Evolutionary conservation across 2,113 vertebrate species (phyloP).

Genomic region (Mesembrinibis cayennensis): DNA sequence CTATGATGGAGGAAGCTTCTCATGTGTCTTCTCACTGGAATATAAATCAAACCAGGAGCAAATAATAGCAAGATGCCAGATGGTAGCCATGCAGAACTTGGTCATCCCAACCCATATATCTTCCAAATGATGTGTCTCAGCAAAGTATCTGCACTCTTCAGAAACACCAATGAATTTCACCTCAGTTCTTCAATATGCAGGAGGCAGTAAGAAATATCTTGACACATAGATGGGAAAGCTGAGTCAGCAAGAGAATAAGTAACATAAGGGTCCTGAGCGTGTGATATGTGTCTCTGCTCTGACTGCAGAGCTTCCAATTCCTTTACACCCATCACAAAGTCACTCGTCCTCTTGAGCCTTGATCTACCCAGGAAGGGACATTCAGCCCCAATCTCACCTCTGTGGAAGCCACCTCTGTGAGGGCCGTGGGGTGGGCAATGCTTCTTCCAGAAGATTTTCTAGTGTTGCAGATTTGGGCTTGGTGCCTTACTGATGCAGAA

Average conservation of each 20-base stretch:
- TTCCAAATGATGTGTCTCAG: neutral
- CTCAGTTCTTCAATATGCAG: neutral
- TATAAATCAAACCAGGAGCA: neutral
- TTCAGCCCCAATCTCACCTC: neutral
- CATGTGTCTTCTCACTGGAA: neutral
- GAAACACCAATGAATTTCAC: neutral
- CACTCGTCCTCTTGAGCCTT: neutral
- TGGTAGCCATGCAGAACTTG: neutral
- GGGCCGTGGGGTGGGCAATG: accelerated
- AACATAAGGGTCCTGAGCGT: accelerated
- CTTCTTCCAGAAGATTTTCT: neutral
- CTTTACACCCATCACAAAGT: neutral
- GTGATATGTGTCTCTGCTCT: neutral
- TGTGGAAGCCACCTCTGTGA: neutral
- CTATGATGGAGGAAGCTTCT: neutral
- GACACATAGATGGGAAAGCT: accelerated
- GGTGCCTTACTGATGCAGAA: neutral
- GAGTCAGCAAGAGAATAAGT: neutral
- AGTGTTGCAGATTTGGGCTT: neutral
- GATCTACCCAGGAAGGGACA: neutral
- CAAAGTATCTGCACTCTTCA: neutral
- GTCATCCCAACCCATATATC: neutral
- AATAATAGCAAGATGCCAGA: neutral
- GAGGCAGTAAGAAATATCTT: neutral
- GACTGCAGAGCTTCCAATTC: neutral